phyloP scores from a whole-genome alignment of 2,797 vertebrate genomes.

The Phrynocephalus forsythii region DNA sequence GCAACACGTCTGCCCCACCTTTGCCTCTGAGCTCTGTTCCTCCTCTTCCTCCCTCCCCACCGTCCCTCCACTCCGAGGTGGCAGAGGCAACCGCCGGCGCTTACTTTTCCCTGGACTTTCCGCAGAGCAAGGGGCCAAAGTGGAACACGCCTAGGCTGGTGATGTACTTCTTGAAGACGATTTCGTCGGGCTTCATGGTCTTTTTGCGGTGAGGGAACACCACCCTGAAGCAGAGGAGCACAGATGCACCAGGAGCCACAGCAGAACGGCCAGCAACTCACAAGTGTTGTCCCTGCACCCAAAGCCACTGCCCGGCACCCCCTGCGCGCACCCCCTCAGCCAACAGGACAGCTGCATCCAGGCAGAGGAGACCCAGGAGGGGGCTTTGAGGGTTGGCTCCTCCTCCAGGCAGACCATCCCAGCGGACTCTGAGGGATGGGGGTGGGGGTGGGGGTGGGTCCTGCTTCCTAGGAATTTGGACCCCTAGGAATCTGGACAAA shows the following conservation, averaged over 20 bases:
- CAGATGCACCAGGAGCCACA: not conserved
- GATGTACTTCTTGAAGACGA: constrained; percentile 84
- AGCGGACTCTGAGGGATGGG: too few relatives aligned
- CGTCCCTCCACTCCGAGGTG: not conserved
- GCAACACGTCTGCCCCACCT: too few relatives aligned
- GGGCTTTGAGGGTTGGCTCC: too few relatives aligned
- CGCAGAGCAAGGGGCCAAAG: constrained; percentile 93
- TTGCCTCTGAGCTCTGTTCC: too few relatives aligned
- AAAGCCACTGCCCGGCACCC: not conserved
- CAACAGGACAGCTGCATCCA: not conserved
- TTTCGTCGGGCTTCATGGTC: constrained; percentile 66
- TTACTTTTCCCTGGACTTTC: constrained; percentile 90
- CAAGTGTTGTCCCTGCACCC: not conserved
- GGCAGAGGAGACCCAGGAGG: too few relatives aligned
- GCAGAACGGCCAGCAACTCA: not conserved
- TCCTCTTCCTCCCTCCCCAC: too few relatives aligned
- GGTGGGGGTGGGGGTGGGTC: too few relatives aligned
- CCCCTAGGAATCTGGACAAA: too few relatives aligned
- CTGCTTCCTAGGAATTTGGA: too few relatives aligned
- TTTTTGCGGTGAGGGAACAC: constrained; percentile 84
- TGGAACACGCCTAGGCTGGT: constrained; percentile 80
- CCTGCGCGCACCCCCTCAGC: not conserved
- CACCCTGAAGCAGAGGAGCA: constrained; percentile 74
- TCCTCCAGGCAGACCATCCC: too few relatives aligned
- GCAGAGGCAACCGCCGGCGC: constrained; percentile 29